Base-by-base conservation (phyloP, 2,113 vertebrate genomes). In the Colinus virginianus region DNA sequence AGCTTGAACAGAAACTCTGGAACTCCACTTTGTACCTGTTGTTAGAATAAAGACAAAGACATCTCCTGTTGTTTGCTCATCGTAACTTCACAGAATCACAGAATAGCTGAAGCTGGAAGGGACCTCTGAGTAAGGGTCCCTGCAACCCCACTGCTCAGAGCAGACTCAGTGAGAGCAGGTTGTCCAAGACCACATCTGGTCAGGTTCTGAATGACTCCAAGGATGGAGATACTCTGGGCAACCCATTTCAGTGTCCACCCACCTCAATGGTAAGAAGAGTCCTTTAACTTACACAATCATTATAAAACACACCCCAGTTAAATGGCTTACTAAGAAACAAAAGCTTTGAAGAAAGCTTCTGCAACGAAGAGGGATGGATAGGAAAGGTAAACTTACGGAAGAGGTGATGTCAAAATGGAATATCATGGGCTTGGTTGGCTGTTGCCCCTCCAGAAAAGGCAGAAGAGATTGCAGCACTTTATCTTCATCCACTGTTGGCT, bases 401-500 rank as follows among this genome's bases (percentile, higher is more conserved):
- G 99, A 98, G n/a, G 99, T 99, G 91, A 99, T 93, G 56, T 99
- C 99, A 30, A 99, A 97, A 95, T 99, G 99, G 94, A 99, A 98
- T 45, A 99, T 97, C 67, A 97, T 88, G 2, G 98, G 98, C 9
- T 93, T 92, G 9, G 79, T 92, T 84, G 91, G 96, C 81, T 96
- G 91, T 4, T 84, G 58, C 32, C 30, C 49, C 14, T 96, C 79
- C 83, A 99, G 92, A 90, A 98, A 98, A 53, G 98, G 97, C 68
- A 98, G 92, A 14, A 98, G 97, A 51, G 95, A 96, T 22, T 96
- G 90, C 45, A 99, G 93, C 42, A 99, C 96, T 72, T 96, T 94
- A 61, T 97, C 97, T 96, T 99, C 99, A 94, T 99, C 97, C 36
- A 99, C 96, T 66, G 92, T 96, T 17, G 98, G 96, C 26, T 99